A percentile compares a stretch with the other conserved stretches of the same genome.
These are phyloP conservation scores for Stenchaetothrips biformis DNA, from an alignment of 2,888 invertebrate genomes.

Conservation along the genomic window DNA sequence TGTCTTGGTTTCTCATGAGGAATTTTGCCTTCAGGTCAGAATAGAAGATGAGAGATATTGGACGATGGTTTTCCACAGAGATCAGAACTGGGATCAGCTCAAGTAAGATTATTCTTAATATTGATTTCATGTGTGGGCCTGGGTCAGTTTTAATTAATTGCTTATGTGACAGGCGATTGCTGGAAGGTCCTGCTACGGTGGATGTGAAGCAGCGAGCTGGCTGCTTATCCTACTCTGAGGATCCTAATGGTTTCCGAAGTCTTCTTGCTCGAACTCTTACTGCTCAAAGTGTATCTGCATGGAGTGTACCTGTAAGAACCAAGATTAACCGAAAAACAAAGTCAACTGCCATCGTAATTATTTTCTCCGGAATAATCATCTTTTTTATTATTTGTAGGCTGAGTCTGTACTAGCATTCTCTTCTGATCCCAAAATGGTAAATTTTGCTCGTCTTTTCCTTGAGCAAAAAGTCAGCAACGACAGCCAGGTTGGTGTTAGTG, in stretches of 20 bases:
- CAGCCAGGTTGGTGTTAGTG: not conserved
- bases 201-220: slow-evolving; percentile 87
- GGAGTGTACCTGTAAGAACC: slow-evolving; percentile 52
- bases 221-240: slow-evolving; percentile 78
- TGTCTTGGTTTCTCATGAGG: not conserved
- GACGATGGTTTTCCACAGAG: slow-evolving; percentile 77
- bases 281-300: slow-evolving; percentile 62
- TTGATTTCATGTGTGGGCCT: not conserved
- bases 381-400: slow-evolving; percentile 40
- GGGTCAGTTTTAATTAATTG: slow-evolving; percentile 28
- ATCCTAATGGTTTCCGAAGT: slow-evolving; percentile 75
- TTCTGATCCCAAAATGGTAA: slow-evolving; percentile 63
- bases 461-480: slow-evolving; percentile 33
- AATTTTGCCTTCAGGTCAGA: slow-evolving; percentile 45
- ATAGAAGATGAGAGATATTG: slow-evolving; percentile 84
- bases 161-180: slow-evolving; percentile 53
- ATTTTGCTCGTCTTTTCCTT: slow-evolving; percentile 66
- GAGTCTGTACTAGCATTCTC: slow-evolving; percentile 70
- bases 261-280: slow-evolving; percentile 75
- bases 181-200: slow-evolving; percentile 64
- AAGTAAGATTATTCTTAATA: slow-evolving; percentile 51
- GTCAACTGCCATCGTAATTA: not conserved
- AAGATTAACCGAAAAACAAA: not conserved
- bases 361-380: slow-evolving; percentile 16
- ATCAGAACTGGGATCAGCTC: slow-evolving; percentile 78